Evolutionary conservation across 2,888 invertebrate species (phyloP), one percentile per base, ranked within the genome.

Genomic region (Eubasilissa splendida): DNA sequence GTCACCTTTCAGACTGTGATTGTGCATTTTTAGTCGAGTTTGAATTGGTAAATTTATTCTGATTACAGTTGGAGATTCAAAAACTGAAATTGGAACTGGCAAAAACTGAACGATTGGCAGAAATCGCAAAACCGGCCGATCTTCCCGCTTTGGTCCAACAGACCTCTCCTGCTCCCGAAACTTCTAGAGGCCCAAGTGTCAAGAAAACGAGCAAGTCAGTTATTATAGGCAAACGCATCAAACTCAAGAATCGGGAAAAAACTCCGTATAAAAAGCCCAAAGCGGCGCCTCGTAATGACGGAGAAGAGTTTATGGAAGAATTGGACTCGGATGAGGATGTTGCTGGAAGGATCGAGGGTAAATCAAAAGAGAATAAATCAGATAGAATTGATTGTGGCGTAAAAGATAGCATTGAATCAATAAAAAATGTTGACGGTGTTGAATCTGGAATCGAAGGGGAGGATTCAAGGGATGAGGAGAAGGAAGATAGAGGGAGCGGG

Each of bases 121-220:
- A 96, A 84, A 89, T 98, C 60, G 94, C 94, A 0, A 92, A 93
- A 82, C 96, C 96, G 0, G 92, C 94, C 0, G 87, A 91, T 85
- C 87, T 93, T 68, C 94, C 93, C 22, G 87, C 90, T 2, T 86
- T 92, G 0, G 85, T 88, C 42, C 86, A 87, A 79, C 85, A 85
- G 66, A 84, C 85, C 42, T 10, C 77, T 71, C 77, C 76, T 63
- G 83, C 82, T 71, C 84, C 84, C 4, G 79, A 79, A 80, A 50
- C 80, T 84, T 82, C 78, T 66, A 73, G 84, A 71, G 81, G 14
- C 9, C 79, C 80, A 5, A 33, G 77, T 1, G 58, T 82, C 54
- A 82, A 80, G 66, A 83, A 82, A 76, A 59, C 70, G 8, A 79
- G 60, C 50, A 66, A 74, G 52, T 81, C 81, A 4, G 80, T 83